Percentiles rank a stretch among this genome's conserved stretches.
Evolutionary conservation across 2,888 invertebrate genomes (phyloP).

Genomic region (Aelia acuminata): DNA sequence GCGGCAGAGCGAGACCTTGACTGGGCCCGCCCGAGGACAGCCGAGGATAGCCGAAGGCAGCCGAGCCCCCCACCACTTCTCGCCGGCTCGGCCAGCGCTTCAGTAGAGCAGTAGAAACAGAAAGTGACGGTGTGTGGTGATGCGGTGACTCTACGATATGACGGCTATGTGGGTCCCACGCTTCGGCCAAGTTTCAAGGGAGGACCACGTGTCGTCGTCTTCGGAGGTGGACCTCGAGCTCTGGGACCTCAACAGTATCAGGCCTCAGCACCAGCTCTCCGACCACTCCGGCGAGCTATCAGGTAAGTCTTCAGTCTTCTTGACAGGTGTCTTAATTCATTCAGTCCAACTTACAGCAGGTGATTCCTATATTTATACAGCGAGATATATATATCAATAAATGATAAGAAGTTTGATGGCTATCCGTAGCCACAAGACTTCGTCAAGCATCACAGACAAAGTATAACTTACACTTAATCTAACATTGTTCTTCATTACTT

Average conservation of each 20-base stretch:
- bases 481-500: no score
- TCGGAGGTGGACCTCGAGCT: constrained; percentile 54
- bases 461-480: no score
- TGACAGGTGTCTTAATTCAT: neutral
- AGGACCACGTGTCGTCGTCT: constrained; percentile 56
- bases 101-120: constrained; percentile 43
- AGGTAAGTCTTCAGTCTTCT: neutral
- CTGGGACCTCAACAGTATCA: constrained; percentile 49
- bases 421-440: no score
- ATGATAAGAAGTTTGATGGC: no score
- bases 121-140: constrained; percentile 31
- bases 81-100: neutral
- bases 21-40: constrained; percentile 33
- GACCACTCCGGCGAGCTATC: constrained; percentile 58
- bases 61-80: constrained; percentile 7
- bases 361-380: no score
- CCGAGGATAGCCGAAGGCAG: neutral
- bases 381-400: no score
- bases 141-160: constrained; percentile 39
- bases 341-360: no score
- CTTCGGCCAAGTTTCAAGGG: constrained; percentile 50
- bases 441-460: no score
- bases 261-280: constrained; percentile 1
- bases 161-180: constrained; percentile 57
- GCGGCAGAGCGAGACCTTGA: constrained; percentile 44